These are phyloP conservation scores for Probosciger aterrimus DNA, from an alignment of 2,113 vertebrate genomes.

Conservation along the genomic window DNA sequence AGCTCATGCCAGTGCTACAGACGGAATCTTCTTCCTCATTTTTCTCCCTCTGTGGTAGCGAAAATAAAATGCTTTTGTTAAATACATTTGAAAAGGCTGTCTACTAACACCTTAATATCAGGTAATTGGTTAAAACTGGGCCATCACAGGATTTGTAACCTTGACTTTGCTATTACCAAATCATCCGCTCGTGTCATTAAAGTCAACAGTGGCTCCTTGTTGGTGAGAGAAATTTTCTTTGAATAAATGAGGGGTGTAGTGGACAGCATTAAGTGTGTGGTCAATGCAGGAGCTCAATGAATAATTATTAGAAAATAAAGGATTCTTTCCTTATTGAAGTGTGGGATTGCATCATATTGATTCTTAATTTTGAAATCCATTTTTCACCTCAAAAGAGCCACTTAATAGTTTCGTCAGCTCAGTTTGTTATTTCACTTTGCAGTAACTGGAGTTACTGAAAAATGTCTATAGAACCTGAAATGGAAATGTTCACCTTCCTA, in stretches of 20 bases:
- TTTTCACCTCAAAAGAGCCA: conserved; percentile 28
- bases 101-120: background rate
- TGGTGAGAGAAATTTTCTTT: background rate
- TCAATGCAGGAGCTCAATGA: conserved; percentile 50
- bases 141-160: background rate
- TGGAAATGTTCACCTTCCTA: background rate
- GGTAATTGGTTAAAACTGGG: background rate
- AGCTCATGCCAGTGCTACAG: background rate
- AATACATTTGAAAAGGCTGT: background rate
- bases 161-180: background rate
- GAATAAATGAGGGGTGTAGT: conserved; percentile 26
- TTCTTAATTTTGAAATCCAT: conserved; percentile 60
- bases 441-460: background rate
- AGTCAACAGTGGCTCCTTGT: background rate
- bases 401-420: conserved; percentile 5
- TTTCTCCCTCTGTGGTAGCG: background rate
- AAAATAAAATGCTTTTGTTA: background rate
- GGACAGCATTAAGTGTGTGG: conserved; percentile 38
- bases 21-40: background rate
- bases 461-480: background rate
- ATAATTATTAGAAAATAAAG: conserved; percentile 64
- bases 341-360: conserved; percentile 38
- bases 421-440: background rate
- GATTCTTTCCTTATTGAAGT: conserved; percentile 34
- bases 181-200: background rate